These are phyloP conservation scores for Plutella xylostella DNA, from an alignment of 2,888 invertebrate genomes.

Conservation along the genomic window DNA sequence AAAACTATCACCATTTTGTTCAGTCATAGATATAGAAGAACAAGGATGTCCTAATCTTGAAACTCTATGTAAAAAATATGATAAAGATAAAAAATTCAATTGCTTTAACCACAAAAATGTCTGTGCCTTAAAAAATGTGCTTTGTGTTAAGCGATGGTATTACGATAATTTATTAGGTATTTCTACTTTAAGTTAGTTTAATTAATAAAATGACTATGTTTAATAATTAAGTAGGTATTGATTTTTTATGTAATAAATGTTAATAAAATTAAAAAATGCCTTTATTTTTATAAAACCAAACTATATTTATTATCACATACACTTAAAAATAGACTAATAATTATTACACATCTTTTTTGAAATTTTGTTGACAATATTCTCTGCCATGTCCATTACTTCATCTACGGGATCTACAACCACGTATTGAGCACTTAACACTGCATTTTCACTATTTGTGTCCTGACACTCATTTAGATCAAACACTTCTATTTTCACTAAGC, in stretches of 20 bases:
- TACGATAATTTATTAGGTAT: neutral
- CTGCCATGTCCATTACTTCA: neutral
- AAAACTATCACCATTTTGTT: neutral
- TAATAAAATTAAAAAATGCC: no score
- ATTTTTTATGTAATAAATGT: neutral
- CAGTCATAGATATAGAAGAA: constrained; percentile 1
- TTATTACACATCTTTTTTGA: neutral
- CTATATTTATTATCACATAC: no score
- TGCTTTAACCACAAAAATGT: constrained; percentile 1
- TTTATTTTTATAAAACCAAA: no score
- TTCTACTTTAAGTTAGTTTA: neutral
- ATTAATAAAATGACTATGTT: neutral
- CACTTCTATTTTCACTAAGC: neutral
- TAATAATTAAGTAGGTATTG: neutral
- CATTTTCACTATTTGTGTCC: neutral
- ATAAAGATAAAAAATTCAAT: neutral
- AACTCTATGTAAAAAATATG: neutral
- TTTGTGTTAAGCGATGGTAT: constrained; percentile 1
- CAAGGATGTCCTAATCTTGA: constrained; percentile 3
- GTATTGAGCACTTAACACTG: neutral
- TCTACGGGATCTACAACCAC: neutral
- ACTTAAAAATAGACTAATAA: no score
- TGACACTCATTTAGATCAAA: neutral
- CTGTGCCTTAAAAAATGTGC: constrained; percentile 1
- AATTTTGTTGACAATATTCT: neutral